Percentiles rank a stretch among this genome's conserved stretches.
These are phyloP conservation scores for Cynaeus angustus DNA, from an alignment of 2,888 invertebrate species.

Conservation along the genomic window DNA sequence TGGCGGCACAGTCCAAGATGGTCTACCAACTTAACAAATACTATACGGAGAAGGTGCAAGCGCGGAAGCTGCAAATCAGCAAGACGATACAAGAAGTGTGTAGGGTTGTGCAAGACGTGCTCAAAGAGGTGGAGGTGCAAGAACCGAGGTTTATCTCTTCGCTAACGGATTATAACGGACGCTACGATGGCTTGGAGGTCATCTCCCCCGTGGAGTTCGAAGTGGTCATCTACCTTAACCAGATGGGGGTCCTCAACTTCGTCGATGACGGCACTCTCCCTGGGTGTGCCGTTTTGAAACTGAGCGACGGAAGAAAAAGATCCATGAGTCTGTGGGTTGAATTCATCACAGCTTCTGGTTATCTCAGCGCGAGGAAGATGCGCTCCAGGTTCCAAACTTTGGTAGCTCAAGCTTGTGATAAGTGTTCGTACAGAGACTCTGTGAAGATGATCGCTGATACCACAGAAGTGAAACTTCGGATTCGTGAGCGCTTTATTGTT, in stretches of 20 bases:
- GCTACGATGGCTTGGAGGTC: slow-evolving; percentile 87
- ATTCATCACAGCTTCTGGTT: slow-evolving; percentile 91
- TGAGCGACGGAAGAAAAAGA: slow-evolving; percentile 89
- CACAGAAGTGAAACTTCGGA: slow-evolving; percentile 85
- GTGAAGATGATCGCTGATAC: slow-evolving; percentile 90
- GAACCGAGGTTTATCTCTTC: slow-evolving; percentile 89
- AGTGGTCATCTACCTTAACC: slow-evolving; percentile 88
- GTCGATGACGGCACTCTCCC: slow-evolving; percentile 89
- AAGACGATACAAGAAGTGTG: slow-evolving; percentile 86
- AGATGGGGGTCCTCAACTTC: slow-evolving; percentile 93
- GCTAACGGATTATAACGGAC: slow-evolving; percentile 82
- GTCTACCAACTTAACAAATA: slow-evolving; percentile 88
- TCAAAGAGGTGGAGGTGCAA: slow-evolving; percentile 90
- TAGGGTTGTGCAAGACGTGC: slow-evolving; percentile 87
- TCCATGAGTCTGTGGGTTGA: slow-evolving; percentile 94
- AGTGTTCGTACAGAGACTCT: slow-evolving; percentile 84
- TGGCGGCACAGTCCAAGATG: slow-evolving; percentile 85
- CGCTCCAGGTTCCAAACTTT: slow-evolving; percentile 87
- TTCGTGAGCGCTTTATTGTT: slow-evolving; percentile 85
- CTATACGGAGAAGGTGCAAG: slow-evolving; percentile 84
- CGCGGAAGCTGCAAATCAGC: slow-evolving; percentile 75
- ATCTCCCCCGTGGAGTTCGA: slow-evolving; percentile 88
- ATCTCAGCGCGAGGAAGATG: slow-evolving; percentile 88
- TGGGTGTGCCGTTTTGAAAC: slow-evolving; percentile 89
- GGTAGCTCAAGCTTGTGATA: slow-evolving; percentile 86